phyloP scores from a whole-genome alignment of 2,113 vertebrate genomes.

The Pitta sordida region DNA sequence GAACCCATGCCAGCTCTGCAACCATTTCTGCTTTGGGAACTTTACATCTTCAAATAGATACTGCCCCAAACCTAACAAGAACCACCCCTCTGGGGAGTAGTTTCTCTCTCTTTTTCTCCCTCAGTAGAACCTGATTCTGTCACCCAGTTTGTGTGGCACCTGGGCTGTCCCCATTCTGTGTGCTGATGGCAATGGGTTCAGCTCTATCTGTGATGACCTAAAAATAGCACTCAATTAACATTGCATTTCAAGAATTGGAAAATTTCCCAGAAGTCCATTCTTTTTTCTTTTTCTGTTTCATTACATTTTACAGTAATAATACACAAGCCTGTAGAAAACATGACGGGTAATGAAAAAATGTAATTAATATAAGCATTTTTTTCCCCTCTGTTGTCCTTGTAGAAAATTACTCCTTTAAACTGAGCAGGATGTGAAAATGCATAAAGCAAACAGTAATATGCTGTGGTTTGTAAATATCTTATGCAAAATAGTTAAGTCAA shows the following conservation, averaged over 20 bases:
- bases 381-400: slow-evolving; percentile 80
- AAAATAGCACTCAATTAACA: slow-evolving; percentile 87
- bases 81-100: neutral
- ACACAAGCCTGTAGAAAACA: slow-evolving; percentile 85
- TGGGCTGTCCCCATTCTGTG: slow-evolving; percentile 69
- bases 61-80: neutral
- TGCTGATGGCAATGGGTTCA: slow-evolving; percentile 67
- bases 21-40: neutral
- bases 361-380: slow-evolving; percentile 85
- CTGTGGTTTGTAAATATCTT: slow-evolving; percentile 81
- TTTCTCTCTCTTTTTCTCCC: slow-evolving; percentile 11
- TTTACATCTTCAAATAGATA: neutral
- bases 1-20: neutral
- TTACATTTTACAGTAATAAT: slow-evolving; percentile 87
- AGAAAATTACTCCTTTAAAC: slow-evolving; percentile 83
- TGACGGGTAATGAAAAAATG: slow-evolving; percentile 86
- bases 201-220: slow-evolving; percentile 73
- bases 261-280: slow-evolving; percentile 88
- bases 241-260: slow-evolving; percentile 86
- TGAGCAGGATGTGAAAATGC: slow-evolving; percentile 80
- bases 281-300: slow-evolving; percentile 82
- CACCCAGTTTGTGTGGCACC: slow-evolving; percentile 60
- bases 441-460: slow-evolving; percentile 74
- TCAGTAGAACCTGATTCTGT: slow-evolving; percentile 10
- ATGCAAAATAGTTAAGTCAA: slow-evolving; percentile 78